Base-by-base conservation (phyloP, 2,797 vertebrate genomes). In the Phrynocephalus forsythii region DNA sequence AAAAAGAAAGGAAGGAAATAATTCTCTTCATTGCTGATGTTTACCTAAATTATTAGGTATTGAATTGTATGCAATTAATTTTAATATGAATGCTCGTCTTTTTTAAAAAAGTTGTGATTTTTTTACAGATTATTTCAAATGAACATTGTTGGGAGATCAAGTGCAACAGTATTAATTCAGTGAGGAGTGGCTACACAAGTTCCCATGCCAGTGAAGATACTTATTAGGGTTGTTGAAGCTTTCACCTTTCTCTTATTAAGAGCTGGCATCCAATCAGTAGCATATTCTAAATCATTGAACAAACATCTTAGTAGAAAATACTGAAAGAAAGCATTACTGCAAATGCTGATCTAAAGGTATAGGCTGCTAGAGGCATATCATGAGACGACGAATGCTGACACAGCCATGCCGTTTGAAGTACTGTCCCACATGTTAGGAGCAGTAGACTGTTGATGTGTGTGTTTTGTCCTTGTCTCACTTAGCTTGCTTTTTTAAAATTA, bases 281-380 rank as follows among this genome's bases (percentile, higher is more conserved):
- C 95, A 79, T 95, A 96, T 94, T 95, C 90, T 95, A 92, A 96
- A 94, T 96, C 96, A 96, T 94, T 96, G 95, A 96, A 96, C 91
- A 91, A 95, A 94, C 82, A 67, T 91, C 92, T 95, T 96, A 95
- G 95, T 95, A 92, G 94, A 89, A 92, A 93, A 92, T 94, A 94
- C 94, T 33, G 96, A 96, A 97, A 96, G 75, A 96, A 97, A 98
- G 98, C 98, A 99, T 99, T 99, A 99, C 97, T 96, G 95, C 94
- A 95, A 92, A 94, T 90, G 91, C 95, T 94, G 94, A 94, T 95
- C 95, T 95, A 92, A 95, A 89, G 91, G 87, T 82, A 78, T 91
- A 85, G 88, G 91, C 90, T 81, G 90, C 90, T 81, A 90, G 90
- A 83, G 88, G 91, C 92, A 84, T 94, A 95, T 93, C 77, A 85